These are phyloP conservation scores for Beroe forskalii DNA, from an alignment of 37 sponge, comb jelly and placozoan species.

Conservation along the genomic window DNA sequence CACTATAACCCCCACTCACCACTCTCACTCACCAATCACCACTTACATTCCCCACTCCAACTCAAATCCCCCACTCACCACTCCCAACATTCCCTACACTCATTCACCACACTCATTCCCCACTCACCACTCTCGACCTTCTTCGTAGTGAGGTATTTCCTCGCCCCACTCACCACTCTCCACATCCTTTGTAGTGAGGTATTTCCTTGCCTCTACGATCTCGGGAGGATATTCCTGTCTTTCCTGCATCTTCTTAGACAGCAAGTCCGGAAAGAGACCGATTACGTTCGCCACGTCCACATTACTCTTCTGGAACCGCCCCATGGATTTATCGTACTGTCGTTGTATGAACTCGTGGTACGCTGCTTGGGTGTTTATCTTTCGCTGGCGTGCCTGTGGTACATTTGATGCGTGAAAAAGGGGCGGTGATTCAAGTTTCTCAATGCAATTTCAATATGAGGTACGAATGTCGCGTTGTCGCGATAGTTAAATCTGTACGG, in stretches of 20 bases:
- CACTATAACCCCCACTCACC: no score
- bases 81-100: no score
- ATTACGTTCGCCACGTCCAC: constrained; percentile 50
- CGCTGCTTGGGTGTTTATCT: constrained; percentile 32
- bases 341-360: constrained; percentile 17
- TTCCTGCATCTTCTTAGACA: constrained; percentile 32
- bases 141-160: no score
- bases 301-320: constrained; percentile 31
- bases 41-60: no score
- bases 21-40: no score
- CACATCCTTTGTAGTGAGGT: constrained; percentile 18
- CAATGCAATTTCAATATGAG: not conserved
- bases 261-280: constrained; percentile 40
- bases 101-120: no score
- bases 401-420: not conserved
- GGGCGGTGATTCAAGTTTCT: not conserved
- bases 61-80: no score
- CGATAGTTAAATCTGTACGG: not conserved
- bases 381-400: constrained; percentile 32
- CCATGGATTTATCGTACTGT: constrained; percentile 41
- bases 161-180: constrained; percentile 23
- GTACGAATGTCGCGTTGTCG: not conserved
- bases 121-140: no score
- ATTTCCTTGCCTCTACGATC: constrained; percentile 27
- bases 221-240: constrained; percentile 27